A percentile compares a stretch with the other conserved stretches of the same genome.
Conservation (phyloP, 2,888 invertebrate species). For the Ceramica pisi region DNA sequence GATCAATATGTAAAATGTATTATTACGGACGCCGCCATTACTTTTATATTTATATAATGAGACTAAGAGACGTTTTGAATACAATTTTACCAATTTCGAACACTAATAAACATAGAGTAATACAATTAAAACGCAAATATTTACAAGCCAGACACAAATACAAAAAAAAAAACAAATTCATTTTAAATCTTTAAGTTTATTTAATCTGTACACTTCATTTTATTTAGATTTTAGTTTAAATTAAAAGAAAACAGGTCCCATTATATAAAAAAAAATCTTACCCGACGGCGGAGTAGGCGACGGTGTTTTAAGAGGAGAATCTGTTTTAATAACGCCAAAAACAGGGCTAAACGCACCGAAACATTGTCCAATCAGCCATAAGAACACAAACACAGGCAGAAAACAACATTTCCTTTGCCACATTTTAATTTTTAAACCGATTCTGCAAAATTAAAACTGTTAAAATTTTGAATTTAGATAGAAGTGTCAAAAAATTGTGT, state of each 20-base stretch:
- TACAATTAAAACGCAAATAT: conserved; percentile 51
- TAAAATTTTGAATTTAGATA: conserved; percentile 47
- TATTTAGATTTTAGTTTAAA: conserved; percentile 22
- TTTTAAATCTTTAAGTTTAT: conserved; percentile 12
- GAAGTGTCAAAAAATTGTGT: conserved; percentile 24
- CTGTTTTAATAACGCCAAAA: conserved; percentile 74
- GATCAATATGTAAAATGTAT: not conserved
- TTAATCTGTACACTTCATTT: conserved; percentile 28
- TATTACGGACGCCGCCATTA: conserved; percentile 6
- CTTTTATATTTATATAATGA: conserved; percentile 54
- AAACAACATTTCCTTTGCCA: conserved; percentile 29
- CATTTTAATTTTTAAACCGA: conserved; percentile 44
- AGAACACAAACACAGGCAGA: conserved; percentile 50
- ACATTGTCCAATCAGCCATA: conserved; percentile 65
- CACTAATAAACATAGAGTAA: conserved; percentile 3
- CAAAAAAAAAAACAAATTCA: conserved; percentile 35
- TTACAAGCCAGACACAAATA: conserved; percentile 65
- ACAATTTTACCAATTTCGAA: conserved; percentile 26
- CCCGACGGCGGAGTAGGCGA: conserved; percentile 73
- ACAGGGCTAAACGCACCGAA: conserved; percentile 74
- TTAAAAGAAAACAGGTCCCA: conserved; percentile 57
- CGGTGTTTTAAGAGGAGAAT: conserved; percentile 67
- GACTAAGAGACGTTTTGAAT: conserved; percentile 32
- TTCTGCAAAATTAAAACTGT: conserved; percentile 40
- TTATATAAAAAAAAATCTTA: conserved; percentile 73